Percentiles rank a stretch among this genome's conserved stretches.
These are phyloP conservation scores for Microtus oregoni DNA, from an alignment of 2,113 vertebrate genomes.

Conservation along the genomic window DNA sequence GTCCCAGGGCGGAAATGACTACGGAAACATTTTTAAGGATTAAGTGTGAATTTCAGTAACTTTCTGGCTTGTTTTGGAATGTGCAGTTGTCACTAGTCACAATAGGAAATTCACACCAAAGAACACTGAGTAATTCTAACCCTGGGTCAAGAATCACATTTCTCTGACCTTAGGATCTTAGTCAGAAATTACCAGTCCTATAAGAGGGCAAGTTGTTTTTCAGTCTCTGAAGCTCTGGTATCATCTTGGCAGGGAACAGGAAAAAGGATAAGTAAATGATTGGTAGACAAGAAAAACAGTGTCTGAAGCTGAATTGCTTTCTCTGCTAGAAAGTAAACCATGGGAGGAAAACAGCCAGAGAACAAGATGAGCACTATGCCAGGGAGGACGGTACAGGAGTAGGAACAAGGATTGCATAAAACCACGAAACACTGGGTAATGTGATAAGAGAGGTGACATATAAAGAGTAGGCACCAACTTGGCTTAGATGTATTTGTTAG, in stretches of 20 bases:
- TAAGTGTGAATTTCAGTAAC: constrained; percentile 47
- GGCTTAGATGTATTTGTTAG: background rate
- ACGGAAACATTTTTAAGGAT: constrained; percentile 50
- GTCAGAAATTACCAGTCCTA: constrained; percentile 33
- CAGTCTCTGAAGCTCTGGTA: background rate
- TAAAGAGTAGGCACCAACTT: background rate
- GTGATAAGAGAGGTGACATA: background rate
- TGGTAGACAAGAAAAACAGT: background rate
- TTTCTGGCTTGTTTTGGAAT: constrained; percentile 59
- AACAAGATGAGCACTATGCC: background rate
- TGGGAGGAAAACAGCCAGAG: background rate
- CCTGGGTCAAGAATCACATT: constrained; percentile 18
- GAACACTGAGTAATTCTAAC: constrained; percentile 31
- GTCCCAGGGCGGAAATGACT: constrained; percentile 39
- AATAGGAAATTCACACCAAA: constrained; percentile 44
- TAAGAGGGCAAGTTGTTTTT: constrained; percentile 40
- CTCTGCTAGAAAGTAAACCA: background rate
- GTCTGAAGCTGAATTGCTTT: background rate
- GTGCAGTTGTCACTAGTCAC: constrained; percentile 53
- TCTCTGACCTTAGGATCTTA: background rate
- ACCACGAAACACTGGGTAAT: background rate
- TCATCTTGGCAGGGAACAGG: background rate
- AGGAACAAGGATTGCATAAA: background rate
- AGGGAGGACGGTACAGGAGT: background rate
- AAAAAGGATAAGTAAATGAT: background rate